These are phyloP conservation scores for Ctenodactylus gundi DNA, from an alignment of 2,113 vertebrate species.

Conservation along the genomic window DNA sequence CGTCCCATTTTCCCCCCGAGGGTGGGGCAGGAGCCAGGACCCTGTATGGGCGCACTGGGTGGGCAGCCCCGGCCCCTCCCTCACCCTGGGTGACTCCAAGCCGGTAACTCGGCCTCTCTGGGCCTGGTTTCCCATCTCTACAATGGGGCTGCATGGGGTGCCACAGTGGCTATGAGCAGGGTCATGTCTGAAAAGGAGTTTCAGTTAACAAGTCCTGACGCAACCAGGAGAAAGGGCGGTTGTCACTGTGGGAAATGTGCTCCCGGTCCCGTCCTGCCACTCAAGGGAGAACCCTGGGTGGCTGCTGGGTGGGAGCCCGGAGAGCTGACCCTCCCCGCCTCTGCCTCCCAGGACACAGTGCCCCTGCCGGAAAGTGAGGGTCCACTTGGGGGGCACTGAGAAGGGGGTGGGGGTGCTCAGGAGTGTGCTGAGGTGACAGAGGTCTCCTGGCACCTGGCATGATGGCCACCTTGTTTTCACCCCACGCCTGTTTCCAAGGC, in stretches of 20 bases:
- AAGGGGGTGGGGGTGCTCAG: not conserved
- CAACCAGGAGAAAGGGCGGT: rapidly evolving
- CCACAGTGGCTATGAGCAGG: not conserved
- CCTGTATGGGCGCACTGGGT: rapidly evolving
- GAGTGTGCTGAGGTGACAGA: rapidly evolving
- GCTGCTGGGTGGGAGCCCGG: not conserved
- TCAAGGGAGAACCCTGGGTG: too few relatives aligned
- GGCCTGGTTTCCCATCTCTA: not conserved
- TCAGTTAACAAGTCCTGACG: not conserved
- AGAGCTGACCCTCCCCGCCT: rapidly evolving
- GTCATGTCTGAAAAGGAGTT: not conserved
- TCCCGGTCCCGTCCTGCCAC: not conserved
- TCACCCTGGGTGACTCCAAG: not conserved
- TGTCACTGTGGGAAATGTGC: too few relatives aligned
- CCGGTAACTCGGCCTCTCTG: not conserved
- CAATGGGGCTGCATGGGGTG: not conserved
- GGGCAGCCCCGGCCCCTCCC: not conserved
- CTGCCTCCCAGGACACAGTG: not conserved
- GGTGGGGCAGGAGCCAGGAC: too few relatives aligned
- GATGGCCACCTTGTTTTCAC: not conserved
- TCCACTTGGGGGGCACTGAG: too few relatives aligned
- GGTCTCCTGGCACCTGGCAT: not conserved
- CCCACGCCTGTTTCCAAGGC: not conserved
- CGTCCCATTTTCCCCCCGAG: not conserved
- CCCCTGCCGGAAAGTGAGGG: not conserved